phyloP scores from a whole-genome alignment of 2,888 invertebrate species.

The Marronus borbonicus region DNA sequence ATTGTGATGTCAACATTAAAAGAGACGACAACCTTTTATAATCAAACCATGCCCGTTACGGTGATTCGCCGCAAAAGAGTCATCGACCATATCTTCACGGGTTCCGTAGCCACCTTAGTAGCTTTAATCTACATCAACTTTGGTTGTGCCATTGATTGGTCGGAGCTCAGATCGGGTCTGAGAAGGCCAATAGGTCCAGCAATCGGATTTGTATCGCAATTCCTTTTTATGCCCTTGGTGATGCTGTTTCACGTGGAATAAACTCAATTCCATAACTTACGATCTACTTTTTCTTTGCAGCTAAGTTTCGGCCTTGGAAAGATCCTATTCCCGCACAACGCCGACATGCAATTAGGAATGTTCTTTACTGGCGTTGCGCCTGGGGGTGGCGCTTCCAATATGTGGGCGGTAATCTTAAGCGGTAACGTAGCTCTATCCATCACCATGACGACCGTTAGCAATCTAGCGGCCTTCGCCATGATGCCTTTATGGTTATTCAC shows the following conservation, averaged over 20 bases:
- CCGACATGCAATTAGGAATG: conserved; percentile 85
- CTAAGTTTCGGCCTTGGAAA: conserved; percentile 81
- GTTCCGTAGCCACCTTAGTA: conserved; percentile 82
- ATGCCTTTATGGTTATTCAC: conserved; percentile 95
- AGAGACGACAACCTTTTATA: conserved; percentile 34
- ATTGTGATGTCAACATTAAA: conserved; percentile 58
- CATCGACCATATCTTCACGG: conserved; percentile 83
- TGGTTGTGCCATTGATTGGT: conserved; percentile 89
- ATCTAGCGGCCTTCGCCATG: conserved; percentile 89
- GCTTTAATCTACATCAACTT: conserved; percentile 91
- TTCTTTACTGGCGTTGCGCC: conserved; percentile 93
- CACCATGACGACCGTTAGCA: conserved; percentile 92
- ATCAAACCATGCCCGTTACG: conserved; percentile 58
- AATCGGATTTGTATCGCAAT: conserved; percentile 86
- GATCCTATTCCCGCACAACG: conserved; percentile 79
- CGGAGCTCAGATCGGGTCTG: conserved; percentile 77
- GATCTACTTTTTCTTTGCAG: conserved; percentile 68
- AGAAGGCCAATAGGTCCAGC: conserved; percentile 83
- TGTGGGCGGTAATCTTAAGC: conserved; percentile 93
- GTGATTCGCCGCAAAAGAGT: conserved; percentile 71
- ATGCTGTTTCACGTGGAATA: conserved; percentile 60
- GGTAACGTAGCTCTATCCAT: conserved; percentile 95
- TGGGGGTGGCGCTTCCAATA: conserved; percentile 97
- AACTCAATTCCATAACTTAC: not conserved
- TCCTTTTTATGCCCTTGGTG: conserved; percentile 89